These are phyloP conservation scores for Tyrannus savana DNA, from an alignment of 2,113 vertebrate genomes.

Conservation along the genomic window DNA sequence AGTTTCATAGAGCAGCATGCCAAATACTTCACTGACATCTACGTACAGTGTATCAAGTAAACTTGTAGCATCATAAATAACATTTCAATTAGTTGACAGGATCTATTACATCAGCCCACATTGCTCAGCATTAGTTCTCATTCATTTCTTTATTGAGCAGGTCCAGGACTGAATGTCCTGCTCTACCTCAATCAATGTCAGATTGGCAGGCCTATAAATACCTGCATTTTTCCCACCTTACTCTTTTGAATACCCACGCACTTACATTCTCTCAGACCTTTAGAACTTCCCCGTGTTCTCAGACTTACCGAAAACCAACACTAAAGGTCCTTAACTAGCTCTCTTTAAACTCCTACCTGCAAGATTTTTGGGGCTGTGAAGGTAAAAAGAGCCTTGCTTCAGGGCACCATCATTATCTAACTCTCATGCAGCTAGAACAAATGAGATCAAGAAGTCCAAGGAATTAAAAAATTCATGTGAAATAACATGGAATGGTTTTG, in stretches of 20 bases:
- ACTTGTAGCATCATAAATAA: slow-evolving; percentile 51
- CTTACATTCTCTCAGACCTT: neutral
- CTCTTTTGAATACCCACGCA: neutral
- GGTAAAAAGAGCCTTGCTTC: neutral
- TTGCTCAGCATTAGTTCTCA: slow-evolving; percentile 25
- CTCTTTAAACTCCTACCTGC: neutral
- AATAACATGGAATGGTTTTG: neutral
- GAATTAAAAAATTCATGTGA: neutral
- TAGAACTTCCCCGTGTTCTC: neutral
- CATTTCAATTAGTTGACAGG: slow-evolving; percentile 50
- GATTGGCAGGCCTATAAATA: neutral
- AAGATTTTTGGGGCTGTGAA: neutral
- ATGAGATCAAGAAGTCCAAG: neutral
- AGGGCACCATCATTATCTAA: neutral
- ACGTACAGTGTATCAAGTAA: neutral
- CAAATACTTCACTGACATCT: slow-evolving; percentile 23
- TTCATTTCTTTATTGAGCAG: slow-evolving; percentile 40
- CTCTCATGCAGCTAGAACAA: neutral
- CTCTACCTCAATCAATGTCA: slow-evolving; percentile 3
- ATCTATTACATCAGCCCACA: slow-evolving; percentile 30
- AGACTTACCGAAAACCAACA: rapidly evolving
- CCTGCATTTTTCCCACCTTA: too few relatives aligned
- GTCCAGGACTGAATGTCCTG: neutral
- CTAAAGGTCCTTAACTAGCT: neutral
- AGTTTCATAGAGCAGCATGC: neutral